Conservation (phyloP, 1,140 invertebrate genomes). For the Brachionus plicatilis region DNA sequence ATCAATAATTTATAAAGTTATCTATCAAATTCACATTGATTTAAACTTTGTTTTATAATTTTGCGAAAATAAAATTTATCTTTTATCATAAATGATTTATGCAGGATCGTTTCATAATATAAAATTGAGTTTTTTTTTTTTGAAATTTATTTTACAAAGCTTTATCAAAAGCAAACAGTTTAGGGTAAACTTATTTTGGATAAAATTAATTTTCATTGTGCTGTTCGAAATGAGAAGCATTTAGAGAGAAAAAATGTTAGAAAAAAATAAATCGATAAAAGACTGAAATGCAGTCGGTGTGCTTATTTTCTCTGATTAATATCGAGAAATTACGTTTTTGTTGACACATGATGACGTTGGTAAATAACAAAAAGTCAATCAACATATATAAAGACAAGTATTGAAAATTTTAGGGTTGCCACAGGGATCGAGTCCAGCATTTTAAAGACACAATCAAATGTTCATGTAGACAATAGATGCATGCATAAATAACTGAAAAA, state of each 20-base stretch:
- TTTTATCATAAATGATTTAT: background rate
- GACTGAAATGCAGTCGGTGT: background rate
- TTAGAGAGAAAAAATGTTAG: background rate
- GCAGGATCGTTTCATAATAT: background rate
- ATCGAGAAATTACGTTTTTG: background rate
- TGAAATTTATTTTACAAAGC: background rate
- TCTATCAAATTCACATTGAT: background rate
- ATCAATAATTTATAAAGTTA: background rate
- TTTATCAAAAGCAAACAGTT: background rate
- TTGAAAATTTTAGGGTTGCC: background rate
- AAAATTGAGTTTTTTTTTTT: background rate
- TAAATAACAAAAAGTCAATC: background rate
- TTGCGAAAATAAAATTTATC: background rate
- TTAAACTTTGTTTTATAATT: background rate
- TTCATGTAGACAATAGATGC: background rate
- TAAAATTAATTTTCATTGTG: background rate
- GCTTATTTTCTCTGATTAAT: background rate
- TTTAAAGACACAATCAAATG: background rate
- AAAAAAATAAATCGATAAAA: background rate
- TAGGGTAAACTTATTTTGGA: background rate
- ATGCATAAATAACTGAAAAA: background rate
- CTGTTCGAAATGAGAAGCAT: background rate
- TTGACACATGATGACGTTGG: background rate
- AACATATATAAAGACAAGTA: background rate
- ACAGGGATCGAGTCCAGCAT: background rate